Evolutionary conservation across 1,140 invertebrate genomes (phyloP).

Genomic region (Drosophila subpulchrella): DNA sequence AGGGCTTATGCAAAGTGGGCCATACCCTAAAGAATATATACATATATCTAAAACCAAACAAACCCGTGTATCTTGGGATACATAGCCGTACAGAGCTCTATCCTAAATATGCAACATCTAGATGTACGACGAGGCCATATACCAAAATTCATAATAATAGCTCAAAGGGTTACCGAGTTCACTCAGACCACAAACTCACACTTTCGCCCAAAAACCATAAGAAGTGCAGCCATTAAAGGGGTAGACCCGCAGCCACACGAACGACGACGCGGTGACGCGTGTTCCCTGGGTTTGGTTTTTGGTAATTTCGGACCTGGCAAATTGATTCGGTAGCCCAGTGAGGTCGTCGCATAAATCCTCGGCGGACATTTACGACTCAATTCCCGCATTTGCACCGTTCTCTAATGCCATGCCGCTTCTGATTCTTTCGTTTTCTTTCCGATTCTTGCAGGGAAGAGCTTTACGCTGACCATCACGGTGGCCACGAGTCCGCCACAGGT

Average conservation of each 20-base stretch:
- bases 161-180: conserved; percentile 24
- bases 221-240: conserved; percentile 2
- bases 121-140: not conserved
- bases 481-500: conserved; percentile 96
- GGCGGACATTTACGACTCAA: conserved; percentile 53
- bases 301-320: conserved; percentile 41
- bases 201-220: conserved; percentile 15
- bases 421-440: not conserved
- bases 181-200: conserved; percentile 35
- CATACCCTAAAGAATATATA: conserved; percentile 9
- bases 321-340: conserved; percentile 71
- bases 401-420: conserved; percentile 15
- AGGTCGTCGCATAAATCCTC: conserved; percentile 68
- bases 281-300: conserved; percentile 14
- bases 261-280: conserved; percentile 11
- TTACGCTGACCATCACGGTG: conserved; percentile 97
- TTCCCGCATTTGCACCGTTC: conserved; percentile 21
- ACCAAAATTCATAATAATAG: conserved; percentile 30
- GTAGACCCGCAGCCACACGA: conserved; percentile 1
- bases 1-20: not conserved
- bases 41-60: not conserved
- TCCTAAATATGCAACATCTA: too few species aligned
- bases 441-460: conserved; percentile 94
- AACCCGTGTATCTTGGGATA: too few species aligned
- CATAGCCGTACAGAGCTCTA: not conserved